Evolutionary conservation across 1,140 invertebrate species (phyloP), one percentile per base, ranked within the genome.

Genomic region (Limonius californicus): DNA sequence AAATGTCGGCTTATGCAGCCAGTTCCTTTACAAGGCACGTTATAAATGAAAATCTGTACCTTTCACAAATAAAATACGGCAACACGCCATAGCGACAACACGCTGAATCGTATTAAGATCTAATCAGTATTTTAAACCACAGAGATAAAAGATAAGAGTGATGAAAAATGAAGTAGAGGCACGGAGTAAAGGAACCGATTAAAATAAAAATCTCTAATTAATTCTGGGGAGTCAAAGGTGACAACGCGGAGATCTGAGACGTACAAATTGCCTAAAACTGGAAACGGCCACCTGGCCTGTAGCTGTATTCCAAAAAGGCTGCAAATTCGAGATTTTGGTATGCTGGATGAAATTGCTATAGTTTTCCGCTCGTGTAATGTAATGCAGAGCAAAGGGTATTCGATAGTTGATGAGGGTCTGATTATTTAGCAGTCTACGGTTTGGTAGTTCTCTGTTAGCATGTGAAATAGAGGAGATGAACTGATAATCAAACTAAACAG

Each of bases 401-500:
- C 23, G 23, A 27, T 27, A 27, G 3, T 9, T 27, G 23, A 27
- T 27, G 23, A 27, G 23, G 23, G 23, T 27, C 23, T 27, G 23
- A 27, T 27, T 27, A 27, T 27, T 27, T 27, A 27, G 23, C 23
- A 27, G 42, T 45, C 42, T 45, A 45, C 42, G 45, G 16, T 50
- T 50, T 18, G 45, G 45, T 12, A 39, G 35, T 9, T 39, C 35
- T 39, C n/a, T 39, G 35, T 39, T 39, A 39, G 35, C n/a, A 50
- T 18, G 45, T 50, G 45, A 50, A 50, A 32, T 32, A 55, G 53
- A 55, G 53, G 53, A 55, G 27, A 55, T 32, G 53, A 32, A 55
- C 53, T 30, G 53, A 55, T 55, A 32, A 55, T 55, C 53, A 55
- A 55, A 55, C 53, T 32, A 55, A 55, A 55, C 53, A 55, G 53